These are phyloP conservation scores for Pemphigus obesinymphae DNA, from an alignment of 1,140 invertebrate species.

Conservation along the genomic window DNA sequence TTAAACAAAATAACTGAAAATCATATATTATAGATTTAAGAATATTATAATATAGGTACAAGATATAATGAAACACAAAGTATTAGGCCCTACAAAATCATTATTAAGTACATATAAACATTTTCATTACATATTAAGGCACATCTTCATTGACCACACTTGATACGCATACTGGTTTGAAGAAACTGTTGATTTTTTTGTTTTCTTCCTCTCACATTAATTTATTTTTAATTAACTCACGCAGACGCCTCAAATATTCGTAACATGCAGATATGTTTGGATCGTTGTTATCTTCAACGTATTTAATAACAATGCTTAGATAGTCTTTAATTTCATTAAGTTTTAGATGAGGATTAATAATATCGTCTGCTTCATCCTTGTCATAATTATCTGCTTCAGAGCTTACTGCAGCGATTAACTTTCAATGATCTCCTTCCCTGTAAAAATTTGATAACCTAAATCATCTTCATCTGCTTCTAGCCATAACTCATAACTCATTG, in stretches of 20 bases:
- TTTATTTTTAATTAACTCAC: neutral
- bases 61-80: too few species aligned
- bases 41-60: too few species aligned
- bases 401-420: neutral
- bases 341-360: neutral
- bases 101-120: neutral
- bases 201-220: too few species aligned
- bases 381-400: conserved; percentile 8
- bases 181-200: too few species aligned
- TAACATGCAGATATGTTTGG: conserved; percentile 6
- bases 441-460: neutral
- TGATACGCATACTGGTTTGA: neutral
- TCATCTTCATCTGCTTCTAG: neutral
- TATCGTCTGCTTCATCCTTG: neutral
- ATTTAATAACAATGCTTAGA: neutral
- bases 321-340: conserved; percentile 7
- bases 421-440: neutral
- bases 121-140: neutral
- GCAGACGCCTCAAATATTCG: neutral
- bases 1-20: too few species aligned
- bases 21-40: too few species aligned
- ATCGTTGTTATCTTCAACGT: conserved; percentile 11
- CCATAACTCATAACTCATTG: neutral
- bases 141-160: too few species aligned
- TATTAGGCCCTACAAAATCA: too few species aligned